Evolutionary conservation across 53 echinoderm and acorn worm species (phyloP).

Genomic region (Henricia sp.): DNA sequence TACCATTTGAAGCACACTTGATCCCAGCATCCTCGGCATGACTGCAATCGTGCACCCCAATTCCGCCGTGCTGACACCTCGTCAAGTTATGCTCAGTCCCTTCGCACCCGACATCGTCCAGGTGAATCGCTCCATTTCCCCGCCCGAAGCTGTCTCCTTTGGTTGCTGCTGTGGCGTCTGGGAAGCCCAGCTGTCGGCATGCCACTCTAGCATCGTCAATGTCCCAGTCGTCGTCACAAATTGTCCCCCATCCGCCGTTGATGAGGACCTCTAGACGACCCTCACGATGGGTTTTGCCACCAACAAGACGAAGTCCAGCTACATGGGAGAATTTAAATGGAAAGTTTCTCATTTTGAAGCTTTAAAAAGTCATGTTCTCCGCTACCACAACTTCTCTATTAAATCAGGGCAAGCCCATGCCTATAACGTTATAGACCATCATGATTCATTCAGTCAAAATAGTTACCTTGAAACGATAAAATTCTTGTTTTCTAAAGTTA

Average conservation of each 20-base stretch:
- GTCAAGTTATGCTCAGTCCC: background rate
- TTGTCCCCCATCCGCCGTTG: slow-evolving; percentile 31
- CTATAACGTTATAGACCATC: slow-evolving; percentile 57
- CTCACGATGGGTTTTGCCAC: background rate
- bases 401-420: slow-evolving; percentile 50
- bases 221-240: slow-evolving; percentile 22
- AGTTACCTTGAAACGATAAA: background rate
- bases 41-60: slow-evolving; percentile 22
- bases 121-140: slow-evolving; percentile 14
- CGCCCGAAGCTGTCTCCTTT: background rate
- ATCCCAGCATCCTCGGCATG: slow-evolving; percentile 21
- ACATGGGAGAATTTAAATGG: too few species aligned
- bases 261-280: slow-evolving; percentile 30
- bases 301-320: slow-evolving; percentile 33
- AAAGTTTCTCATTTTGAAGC: background rate
- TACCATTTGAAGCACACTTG: background rate
- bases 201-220: background rate
- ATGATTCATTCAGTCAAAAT: slow-evolving; percentile 47
- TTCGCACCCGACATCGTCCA: slow-evolving; percentile 1
- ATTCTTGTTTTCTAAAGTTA: too few species aligned
- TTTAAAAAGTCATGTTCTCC: too few species aligned
- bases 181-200: slow-evolving; percentile 21
- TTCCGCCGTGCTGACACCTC: slow-evolving; percentile 3
- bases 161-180: background rate
- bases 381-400: background rate